Evolutionary conservation across 2,888 invertebrate genomes (phyloP), one percentile per base, ranked within the genome.

Genomic region (Noctua pronuba): DNA sequence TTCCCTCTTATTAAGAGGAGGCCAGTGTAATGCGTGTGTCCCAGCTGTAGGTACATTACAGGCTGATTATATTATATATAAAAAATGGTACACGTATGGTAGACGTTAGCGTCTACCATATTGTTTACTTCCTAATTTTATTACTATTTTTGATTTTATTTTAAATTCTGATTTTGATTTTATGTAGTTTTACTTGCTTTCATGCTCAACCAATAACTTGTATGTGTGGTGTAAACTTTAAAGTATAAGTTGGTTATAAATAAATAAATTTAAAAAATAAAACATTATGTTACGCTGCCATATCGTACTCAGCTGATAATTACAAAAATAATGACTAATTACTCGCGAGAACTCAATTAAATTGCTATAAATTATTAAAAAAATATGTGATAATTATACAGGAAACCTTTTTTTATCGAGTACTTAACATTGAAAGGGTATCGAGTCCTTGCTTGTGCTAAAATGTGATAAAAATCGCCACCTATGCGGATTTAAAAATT

Each of bases 331-430:
- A 31, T 82, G 82, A 75, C 58, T 66, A 35, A 66, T n/a, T 70
- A 52, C 64, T 55, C 0, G 21, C 41, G 28, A 41, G 49, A 71
- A 77, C 18, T 66, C 35, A 49, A 77, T 74, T 62, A 65, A 66
- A 69, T 49, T 60, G 28, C 44, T 60, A 55, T 73, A 35, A 75
- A 66, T 78, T 41, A 82, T 78, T 78, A 73, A 73, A 79, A 73
- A 13, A 38, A 44, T 52, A 68, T 52, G 24, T 28, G 13, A 75
- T 85, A 81, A 82, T 81, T 68, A 82, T 66, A 84, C 83, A 86
- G 90, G 90, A 90, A 90, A 80, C 77, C 1, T 10, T 66, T 71
- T 84, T 85, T 86, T 86, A 85, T 84, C 73, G 71, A 83, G 69
- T 74, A 73, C 72, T 84, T 84, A 82, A 65, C 80, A 84, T 85